Evolutionary conservation across 2,113 vertebrate genomes (phyloP), one percentile per base, ranked within the genome.

Genomic region (Otis tarda): DNA sequence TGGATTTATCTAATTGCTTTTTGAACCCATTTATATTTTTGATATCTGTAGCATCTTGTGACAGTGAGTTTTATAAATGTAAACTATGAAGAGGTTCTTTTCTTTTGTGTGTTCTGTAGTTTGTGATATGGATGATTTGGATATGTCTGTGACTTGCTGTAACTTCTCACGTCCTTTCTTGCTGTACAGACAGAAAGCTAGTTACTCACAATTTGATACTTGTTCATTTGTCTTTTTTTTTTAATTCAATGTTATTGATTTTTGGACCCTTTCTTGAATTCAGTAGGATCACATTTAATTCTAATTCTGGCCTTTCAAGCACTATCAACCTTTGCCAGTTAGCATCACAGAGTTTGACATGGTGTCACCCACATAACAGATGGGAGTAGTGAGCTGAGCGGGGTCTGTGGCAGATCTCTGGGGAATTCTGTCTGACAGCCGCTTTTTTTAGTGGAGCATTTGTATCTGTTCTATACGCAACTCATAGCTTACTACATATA

Each of bases 11-110:
- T 68, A 30, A 75, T 37, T 68, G 56, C 5, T 47, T 94, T 91
- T 85, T 82, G 35, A 94, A 87, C 17, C 52, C 53, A 18, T 79
- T 81, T 89, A 20, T 81, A 37, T 65, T 91, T 94, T 93, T 87
- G 20, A 67, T 76, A 87, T 52, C 89, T 93, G 14, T 31, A 4
- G 77, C 77, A 79, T 87, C 87, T 95, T 93, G 84, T 95, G 89
- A 95, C 87, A 93, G 93, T 87, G 84, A 87, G 73, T 93, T 95
- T 87, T 95, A n/a, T 93, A 84, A 76, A 84, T 84, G 77, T 95
- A 28, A 89, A 71, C 43, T 79, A 49, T 87, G 61, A 84, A 89
- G 65, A 89, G 77, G 49, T 94, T 93, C 39, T 87, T 59, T 78
- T 56, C 67, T 87, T 87, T 75, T 71, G 27, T 87, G 77, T 84